Percentiles rank a stretch among this genome's conserved stretches.
These are phyloP conservation scores for Teinopalpus imperialis DNA, from an alignment of 2,888 invertebrate genomes.

Conservation along the genomic window DNA sequence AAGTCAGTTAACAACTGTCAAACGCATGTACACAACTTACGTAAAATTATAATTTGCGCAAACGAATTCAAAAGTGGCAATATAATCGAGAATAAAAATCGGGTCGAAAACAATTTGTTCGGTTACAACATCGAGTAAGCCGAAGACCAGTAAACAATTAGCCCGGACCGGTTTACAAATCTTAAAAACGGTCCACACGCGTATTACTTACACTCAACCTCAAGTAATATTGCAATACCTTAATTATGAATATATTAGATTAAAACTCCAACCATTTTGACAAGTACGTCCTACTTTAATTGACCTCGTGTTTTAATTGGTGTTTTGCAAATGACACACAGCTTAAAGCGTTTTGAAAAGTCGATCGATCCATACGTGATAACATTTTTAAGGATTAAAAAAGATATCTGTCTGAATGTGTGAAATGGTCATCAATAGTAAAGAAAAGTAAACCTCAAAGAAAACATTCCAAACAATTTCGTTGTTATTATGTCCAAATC, in stretches of 20 bases:
- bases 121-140: neutral
- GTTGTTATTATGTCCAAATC: no score
- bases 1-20: neutral
- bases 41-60: neutral
- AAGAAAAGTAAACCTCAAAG: no score
- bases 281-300: slow-evolving; percentile 7
- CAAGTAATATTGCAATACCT: slow-evolving; percentile 3
- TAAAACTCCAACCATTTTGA: slow-evolving; percentile 6
- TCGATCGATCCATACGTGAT: no score
- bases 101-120: slow-evolving; percentile 14
- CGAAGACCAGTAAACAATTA: slow-evolving; percentile 11
- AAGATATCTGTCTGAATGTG: no score
- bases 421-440: no score
- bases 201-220: neutral
- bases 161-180: slow-evolving; percentile 2
- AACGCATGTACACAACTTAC: no score
- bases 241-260: slow-evolving; percentile 14
- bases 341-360: neutral
- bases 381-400: no score
- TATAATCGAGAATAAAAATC: slow-evolving; percentile 6
- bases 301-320: slow-evolving; percentile 8
- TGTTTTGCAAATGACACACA: neutral
- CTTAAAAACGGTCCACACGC: neutral
- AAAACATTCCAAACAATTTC: no score
- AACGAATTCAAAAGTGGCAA: neutral